Conservation (phyloP, 1,140 invertebrate genomes). For the Drosophila willistoni region DNA sequence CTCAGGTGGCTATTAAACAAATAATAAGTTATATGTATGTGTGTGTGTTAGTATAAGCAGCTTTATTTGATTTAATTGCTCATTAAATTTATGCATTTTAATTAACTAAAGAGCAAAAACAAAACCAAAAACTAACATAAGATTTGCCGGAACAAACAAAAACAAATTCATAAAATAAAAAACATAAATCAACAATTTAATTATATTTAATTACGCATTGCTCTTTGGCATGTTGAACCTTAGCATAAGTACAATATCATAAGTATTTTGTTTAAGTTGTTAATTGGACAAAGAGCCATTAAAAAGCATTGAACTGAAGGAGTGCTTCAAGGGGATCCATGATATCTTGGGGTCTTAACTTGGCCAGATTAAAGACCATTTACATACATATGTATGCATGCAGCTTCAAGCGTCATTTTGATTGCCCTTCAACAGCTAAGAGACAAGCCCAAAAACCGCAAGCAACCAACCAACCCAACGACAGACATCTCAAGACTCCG, state of each 20-base stretch:
- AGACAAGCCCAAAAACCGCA: neutral
- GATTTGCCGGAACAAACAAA: neutral
- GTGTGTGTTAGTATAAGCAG: conserved; percentile 16
- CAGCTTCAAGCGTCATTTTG: conserved; percentile 1
- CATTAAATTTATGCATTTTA: conserved; percentile 52
- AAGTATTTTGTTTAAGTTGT: conserved; percentile 32
- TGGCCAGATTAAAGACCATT: conserved; percentile 7
- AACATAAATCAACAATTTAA: conserved; percentile 28
- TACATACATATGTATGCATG: neutral
- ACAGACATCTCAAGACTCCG: conserved; percentile 5
- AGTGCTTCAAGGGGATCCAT: neutral
- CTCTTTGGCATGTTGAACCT: conserved; percentile 58
- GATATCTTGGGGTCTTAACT: neutral
- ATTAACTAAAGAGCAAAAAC: conserved; percentile 21
- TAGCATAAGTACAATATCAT: conserved; percentile 48
- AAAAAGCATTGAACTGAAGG: conserved; percentile 11
- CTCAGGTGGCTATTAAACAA: conserved; percentile 23
- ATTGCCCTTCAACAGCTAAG: conserved; percentile 11
- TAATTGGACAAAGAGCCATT: conserved; percentile 61
- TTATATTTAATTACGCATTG: conserved; percentile 64
- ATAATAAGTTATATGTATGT: conserved; percentile 11
- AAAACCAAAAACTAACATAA: conserved; percentile 35
- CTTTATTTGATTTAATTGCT: conserved; percentile 54
- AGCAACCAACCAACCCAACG: neutral
- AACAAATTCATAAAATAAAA: neutral